Percentiles rank a stretch among this genome's conserved stretches.
These are phyloP conservation scores for Arrhopalites spinosus DNA, from an alignment of 2,888 invertebrate genomes.

Conservation along the genomic window DNA sequence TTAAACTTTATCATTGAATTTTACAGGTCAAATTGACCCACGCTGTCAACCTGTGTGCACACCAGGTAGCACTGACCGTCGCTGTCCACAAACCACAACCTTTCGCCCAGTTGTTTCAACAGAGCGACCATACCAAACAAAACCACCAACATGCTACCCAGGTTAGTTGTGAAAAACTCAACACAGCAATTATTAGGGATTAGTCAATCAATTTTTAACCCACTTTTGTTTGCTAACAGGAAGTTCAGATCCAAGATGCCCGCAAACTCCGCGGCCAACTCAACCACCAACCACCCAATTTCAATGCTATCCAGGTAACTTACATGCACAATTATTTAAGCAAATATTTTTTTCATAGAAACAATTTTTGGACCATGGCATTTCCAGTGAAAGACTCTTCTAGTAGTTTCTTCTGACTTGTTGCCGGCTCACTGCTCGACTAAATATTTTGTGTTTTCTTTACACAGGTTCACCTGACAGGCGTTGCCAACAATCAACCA, in stretches of 20 bases:
- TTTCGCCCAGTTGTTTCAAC: constrained; percentile 9
- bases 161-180: constrained; percentile 1
- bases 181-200: constrained; percentile 2
- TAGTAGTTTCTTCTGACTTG: background rate
- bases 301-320: constrained; percentile 24
- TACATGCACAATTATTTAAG: background rate
- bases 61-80: constrained; percentile 28
- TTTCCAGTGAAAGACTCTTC: background rate
- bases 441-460: constrained; percentile 55
- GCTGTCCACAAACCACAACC: constrained; percentile 34
- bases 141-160: constrained; percentile 24
- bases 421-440: constrained; percentile 38
- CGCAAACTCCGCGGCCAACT: constrained; percentile 21
- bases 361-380: background rate
- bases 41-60: no score
- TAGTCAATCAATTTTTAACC: no score
- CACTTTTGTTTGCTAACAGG: no score
- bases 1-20: no score
- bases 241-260: no score
- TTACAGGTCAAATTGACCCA: no score
- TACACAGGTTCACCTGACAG: constrained; percentile 58
- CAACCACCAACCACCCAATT: constrained; percentile 18
- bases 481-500: constrained; percentile 44
- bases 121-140: constrained; percentile 22
- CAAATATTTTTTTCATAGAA: background rate